Evolutionary conservation across 1,140 invertebrate genomes (phyloP), one percentile per base, ranked within the genome.

Genomic region (Theocolax elegans): DNA sequence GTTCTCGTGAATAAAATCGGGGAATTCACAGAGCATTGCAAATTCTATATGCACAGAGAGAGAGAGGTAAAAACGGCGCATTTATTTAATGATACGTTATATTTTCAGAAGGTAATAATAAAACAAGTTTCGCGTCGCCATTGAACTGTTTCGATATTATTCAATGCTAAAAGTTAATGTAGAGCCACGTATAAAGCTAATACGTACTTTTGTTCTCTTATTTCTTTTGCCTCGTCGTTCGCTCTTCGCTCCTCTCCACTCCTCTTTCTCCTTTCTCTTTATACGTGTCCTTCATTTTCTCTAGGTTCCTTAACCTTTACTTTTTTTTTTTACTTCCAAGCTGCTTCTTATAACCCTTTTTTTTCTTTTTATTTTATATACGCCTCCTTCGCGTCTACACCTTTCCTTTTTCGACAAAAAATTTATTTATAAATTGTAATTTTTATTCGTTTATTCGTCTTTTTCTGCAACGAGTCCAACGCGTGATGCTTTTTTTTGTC

Each of bases 191-290:
- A 60, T 42, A 62, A 17, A 62, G n/a, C 19, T n/a, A 40, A 29
- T 46, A 46, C 17, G 9, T 66, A 58, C 53, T 67, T 59, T 67
- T 59, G 54, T 51, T 59, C 54, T 59, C 15, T 38, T 13, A 23
- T 44, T 46, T 46, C 53, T 46, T 49, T 67, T 27, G 54, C 15
- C 54, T 60, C 21, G 42, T 17, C 31, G 54, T 19, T 13, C 7
- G 42, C 42, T 4, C 42, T 13, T 17, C 1, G 17, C 27, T n/a
- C n/a, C 1, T 8, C 17, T 12, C 25, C 4, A 54, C 54, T 21
- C 42, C 42, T 67, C 42, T 49, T 49, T 58, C 42, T 60, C 56
- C 56, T 68, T 60, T 59, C 53, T 67, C 53, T 59, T 49, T 65
- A 51, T 51, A 40, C 31, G 19, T 60, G 40, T 68, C 42, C 56